Conservation (phyloP, 2,797 vertebrate genomes). For the Trachops cirrhosus region DNA sequence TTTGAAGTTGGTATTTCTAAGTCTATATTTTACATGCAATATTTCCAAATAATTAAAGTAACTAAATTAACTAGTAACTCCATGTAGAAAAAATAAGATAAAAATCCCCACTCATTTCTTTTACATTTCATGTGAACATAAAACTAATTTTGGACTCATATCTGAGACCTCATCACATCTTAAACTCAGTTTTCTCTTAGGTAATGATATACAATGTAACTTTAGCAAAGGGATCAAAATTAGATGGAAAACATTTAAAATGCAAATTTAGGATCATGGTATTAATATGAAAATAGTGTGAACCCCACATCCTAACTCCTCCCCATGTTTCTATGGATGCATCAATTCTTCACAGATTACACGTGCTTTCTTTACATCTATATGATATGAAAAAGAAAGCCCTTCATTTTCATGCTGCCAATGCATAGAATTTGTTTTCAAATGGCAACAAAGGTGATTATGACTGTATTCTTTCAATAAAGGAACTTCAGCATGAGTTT, state of each 20-base stretch:
- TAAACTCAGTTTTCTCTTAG: constrained; percentile 59
- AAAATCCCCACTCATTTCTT: constrained; percentile 52
- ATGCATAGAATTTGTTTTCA: constrained; percentile 40
- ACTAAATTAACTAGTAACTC: constrained; percentile 60
- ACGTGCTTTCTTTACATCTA: constrained; percentile 44
- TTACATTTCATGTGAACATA: constrained; percentile 28
- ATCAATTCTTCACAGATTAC: constrained; percentile 43
- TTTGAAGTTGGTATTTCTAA: constrained; percentile 51
- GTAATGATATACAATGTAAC: constrained; percentile 28
- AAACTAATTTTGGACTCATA: constrained; percentile 54
- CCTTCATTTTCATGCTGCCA: not conserved
- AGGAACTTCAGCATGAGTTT: not conserved
- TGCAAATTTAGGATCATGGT: constrained; percentile 55
- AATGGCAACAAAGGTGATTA: constrained; percentile 46
- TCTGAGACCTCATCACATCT: constrained; percentile 28
- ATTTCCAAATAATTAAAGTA: constrained; percentile 64
- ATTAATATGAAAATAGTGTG: constrained; percentile 59
- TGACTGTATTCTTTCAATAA: constrained; percentile 34
- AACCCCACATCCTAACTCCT: not conserved
- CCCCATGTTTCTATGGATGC: not conserved
- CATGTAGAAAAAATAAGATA: constrained; percentile 57
- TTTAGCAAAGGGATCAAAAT: constrained; percentile 54
- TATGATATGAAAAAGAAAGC: constrained; percentile 22
- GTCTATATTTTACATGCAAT: constrained; percentile 34
- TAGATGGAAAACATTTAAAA: constrained; percentile 60